These are phyloP conservation scores for Sarcophaga carnaria DNA, from an alignment of 2,888 invertebrate species.

Conservation along the genomic window DNA sequence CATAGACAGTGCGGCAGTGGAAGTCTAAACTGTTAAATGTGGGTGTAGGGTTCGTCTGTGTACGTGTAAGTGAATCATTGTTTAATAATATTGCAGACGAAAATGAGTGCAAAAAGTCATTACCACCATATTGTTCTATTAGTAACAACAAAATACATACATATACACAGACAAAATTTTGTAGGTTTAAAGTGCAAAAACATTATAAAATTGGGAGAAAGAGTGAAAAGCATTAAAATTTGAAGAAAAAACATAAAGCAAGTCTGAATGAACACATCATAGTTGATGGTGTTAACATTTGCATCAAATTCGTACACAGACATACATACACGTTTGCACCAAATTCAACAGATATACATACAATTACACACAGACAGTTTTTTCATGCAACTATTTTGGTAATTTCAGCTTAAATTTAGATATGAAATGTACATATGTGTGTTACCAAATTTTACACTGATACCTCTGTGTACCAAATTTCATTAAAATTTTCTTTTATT, in stretches of 20 bases:
- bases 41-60: neutral
- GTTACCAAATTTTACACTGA: slow-evolving; percentile 40
- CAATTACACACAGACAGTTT: neutral
- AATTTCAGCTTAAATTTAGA: neutral
- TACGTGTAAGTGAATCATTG: neutral
- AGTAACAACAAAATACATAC: slow-evolving; percentile 22
- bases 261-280: slow-evolving; percentile 59
- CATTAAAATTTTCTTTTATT: neutral
- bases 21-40: slow-evolving; percentile 15
- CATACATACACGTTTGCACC: neutral
- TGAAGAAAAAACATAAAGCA: slow-evolving; percentile 15
- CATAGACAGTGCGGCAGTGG: slow-evolving; percentile 31
- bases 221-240: neutral
- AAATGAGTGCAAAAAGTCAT: slow-evolving; percentile 70
- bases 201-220: neutral
- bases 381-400: neutral
- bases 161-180: neutral
- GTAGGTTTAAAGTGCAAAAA: slow-evolving; percentile 11
- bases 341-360: neutral
- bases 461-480: neutral
- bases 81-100: slow-evolving; percentile 58
- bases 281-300: slow-evolving; percentile 69
- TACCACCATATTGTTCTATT: slow-evolving; percentile 71
- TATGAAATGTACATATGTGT: neutral
- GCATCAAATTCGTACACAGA: slow-evolving; percentile 49